Evolutionary conservation across 2,113 vertebrate species (phyloP).

Genomic region (Mirza zaza): DNA sequence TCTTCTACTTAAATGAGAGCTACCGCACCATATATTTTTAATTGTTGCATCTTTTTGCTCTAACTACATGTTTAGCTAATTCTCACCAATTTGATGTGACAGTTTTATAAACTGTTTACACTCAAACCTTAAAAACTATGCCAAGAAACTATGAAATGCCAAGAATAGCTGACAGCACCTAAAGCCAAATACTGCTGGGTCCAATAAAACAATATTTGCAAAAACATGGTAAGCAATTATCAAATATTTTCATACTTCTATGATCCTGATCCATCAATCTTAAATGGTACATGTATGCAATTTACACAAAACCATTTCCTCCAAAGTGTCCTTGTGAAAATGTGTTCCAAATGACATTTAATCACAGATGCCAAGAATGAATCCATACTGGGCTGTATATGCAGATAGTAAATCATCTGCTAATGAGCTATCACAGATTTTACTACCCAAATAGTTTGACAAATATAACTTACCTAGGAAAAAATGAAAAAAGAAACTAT

Average conservation of each 20-base stretch:
- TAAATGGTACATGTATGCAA: not conserved
- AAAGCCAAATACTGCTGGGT: conserved; percentile 11
- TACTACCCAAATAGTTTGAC: conserved; percentile 37
- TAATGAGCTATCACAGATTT: conserved; percentile 38
- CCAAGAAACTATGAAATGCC: conserved; percentile 55
- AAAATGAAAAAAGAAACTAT: not conserved
- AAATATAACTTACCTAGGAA: not conserved
- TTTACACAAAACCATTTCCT: conserved; percentile 20
- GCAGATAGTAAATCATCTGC: conserved; percentile 33
- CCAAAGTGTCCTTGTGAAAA: conserved; percentile 42
- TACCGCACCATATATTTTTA: not conserved
- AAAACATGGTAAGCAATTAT: conserved; percentile 35
- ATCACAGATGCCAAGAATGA: conserved; percentile 43
- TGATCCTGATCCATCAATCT: not conserved
- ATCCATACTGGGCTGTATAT: not conserved
- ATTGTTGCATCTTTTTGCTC: conserved; percentile 18
- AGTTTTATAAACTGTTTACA: conserved; percentile 59
- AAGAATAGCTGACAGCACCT: conserved; percentile 34
- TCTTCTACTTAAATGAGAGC: not conserved
- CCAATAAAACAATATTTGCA: conserved; percentile 33
- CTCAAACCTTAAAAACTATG: conserved; percentile 46
- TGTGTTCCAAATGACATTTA: conserved; percentile 42
- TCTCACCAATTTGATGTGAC: conserved; percentile 57
- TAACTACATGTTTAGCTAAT: conserved; percentile 61
- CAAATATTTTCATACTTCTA: not conserved